Conservation (phyloP, 2,888 invertebrate genomes). For the Melanostoma scalare region DNA sequence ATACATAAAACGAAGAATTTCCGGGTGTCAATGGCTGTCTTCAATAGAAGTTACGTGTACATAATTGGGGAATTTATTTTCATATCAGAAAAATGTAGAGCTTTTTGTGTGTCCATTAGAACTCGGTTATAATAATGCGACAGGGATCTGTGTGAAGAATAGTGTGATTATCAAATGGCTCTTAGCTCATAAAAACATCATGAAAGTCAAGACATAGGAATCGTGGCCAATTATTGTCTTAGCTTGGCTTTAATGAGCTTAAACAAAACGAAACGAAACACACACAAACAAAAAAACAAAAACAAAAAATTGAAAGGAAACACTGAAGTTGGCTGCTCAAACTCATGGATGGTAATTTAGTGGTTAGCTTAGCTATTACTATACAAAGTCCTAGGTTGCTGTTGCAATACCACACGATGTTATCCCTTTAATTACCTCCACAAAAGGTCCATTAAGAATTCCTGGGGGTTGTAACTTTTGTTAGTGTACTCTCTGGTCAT, state of each 20-base stretch:
- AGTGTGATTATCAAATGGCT: conserved; percentile 1
- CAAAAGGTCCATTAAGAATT: conserved; percentile 38
- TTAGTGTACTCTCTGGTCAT: conserved; percentile 47
- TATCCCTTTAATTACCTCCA: conserved; percentile 53
- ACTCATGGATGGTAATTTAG: conserved; percentile 20
- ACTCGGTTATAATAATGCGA: conserved; percentile 42
- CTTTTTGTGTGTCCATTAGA: conserved; percentile 42
- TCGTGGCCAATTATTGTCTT: conserved; percentile 32
- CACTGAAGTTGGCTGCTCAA: conserved; percentile 3
- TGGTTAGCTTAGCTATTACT: conserved; percentile 45
- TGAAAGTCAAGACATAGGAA: conserved; percentile 11
- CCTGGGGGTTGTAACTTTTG: conserved; percentile 35
- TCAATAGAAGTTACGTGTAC: conserved; percentile 39
- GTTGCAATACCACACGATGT: conserved; percentile 37
- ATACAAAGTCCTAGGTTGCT: conserved; percentile 13
- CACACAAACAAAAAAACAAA: conserved; percentile 8
- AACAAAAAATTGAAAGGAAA: conserved; percentile 19
- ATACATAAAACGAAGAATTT: conserved; percentile 59
- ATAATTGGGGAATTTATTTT: conserved; percentile 55
- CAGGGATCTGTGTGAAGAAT: conserved; percentile 18
- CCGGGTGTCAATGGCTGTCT: conserved; percentile 52
- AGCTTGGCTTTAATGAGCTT: conserved; percentile 37
- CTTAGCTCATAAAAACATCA: conserved; percentile 2
- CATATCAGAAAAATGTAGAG: conserved; percentile 31
- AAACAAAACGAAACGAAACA: conserved; percentile 6